phyloP scores from a whole-genome alignment of 2,797 vertebrate species.

The Scomberomorus guttatus region DNA sequence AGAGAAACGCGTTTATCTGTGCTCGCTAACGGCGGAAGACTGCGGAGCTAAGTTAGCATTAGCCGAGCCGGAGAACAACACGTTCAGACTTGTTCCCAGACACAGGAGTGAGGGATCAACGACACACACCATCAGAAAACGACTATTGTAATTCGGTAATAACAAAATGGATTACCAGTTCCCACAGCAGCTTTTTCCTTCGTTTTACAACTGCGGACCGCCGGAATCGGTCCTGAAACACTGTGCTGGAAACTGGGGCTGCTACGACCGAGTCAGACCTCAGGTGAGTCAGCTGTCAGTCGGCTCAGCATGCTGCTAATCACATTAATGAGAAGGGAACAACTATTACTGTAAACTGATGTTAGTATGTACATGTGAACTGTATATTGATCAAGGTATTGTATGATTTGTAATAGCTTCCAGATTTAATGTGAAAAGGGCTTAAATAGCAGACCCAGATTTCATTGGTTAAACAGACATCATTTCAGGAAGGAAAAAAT shows the following conservation, averaged over 20 bases:
- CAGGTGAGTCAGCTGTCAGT: constrained; percentile 42
- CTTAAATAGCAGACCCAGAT: too few relatives aligned
- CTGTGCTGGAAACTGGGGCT: constrained; percentile 69
- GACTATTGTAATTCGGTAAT: rapidly evolving
- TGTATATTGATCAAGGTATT: too few relatives aligned
- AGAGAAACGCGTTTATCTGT: not conserved
- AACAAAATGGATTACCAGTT: constrained; percentile 77
- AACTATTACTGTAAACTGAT: too few relatives aligned
- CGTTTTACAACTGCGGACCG: constrained; percentile 72
- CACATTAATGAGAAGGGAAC: too few relatives aligned
- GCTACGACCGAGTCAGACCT: constrained; percentile 55
- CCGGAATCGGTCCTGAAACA: constrained; percentile 39
- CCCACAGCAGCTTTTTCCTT: constrained; percentile 78
- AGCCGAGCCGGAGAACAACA: constrained; percentile 41
- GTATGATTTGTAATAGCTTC: too few relatives aligned
- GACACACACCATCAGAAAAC: rapidly evolving
- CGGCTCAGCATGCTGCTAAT: too few relatives aligned
- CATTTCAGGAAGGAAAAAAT: too few relatives aligned
- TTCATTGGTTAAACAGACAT: too few relatives aligned
- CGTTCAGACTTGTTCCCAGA: constrained; percentile 46
- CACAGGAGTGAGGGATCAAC: rapidly evolving
- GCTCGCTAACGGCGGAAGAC: not conserved
- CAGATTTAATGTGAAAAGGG: too few relatives aligned
- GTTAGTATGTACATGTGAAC: too few relatives aligned
- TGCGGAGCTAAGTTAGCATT: constrained; percentile 11